phyloP scores from a whole-genome alignment of 2,888 invertebrate genomes.

The Tenthredo notha region DNA sequence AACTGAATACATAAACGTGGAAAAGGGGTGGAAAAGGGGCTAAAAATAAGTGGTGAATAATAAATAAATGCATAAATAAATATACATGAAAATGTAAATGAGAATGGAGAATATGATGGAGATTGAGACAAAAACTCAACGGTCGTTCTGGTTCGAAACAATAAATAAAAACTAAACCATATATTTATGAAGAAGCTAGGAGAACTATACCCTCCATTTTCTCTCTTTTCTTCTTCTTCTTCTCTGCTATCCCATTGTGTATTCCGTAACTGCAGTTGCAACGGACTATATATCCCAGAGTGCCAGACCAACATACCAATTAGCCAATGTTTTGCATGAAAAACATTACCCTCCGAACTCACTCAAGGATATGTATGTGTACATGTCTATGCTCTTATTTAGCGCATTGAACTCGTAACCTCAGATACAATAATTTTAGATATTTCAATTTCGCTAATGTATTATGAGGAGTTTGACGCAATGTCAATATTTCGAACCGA shows the following conservation, averaged over 20 bases:
- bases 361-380: not conserved
- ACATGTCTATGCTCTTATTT: not conserved
- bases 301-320: conserved; percentile 39
- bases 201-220: not conserved
- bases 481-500: too few relatives aligned
- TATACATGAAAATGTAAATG: conserved; percentile 11
- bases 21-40: not conserved
- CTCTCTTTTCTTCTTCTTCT: not conserved
- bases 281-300: conserved; percentile 28
- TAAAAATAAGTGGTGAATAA: not conserved
- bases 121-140: conserved; percentile 5
- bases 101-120: not conserved
- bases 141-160: not conserved
- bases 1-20: not conserved
- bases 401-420: not conserved
- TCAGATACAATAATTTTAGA: not conserved
- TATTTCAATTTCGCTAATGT: not conserved
- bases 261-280: conserved; percentile 4
- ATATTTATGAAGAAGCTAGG: conserved; percentile 10
- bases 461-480: too few relatives aligned
- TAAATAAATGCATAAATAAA: not conserved
- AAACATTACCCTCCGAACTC: not conserved
- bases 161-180: conserved; percentile 28
- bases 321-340: conserved; percentile 38
- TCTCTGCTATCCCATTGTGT: conserved; percentile 4